A percentile compares a stretch with the other conserved stretches of the same genome.
These are phyloP conservation scores for Tiliacea aurago DNA, from an alignment of 2,888 invertebrate species.

Conservation along the genomic window DNA sequence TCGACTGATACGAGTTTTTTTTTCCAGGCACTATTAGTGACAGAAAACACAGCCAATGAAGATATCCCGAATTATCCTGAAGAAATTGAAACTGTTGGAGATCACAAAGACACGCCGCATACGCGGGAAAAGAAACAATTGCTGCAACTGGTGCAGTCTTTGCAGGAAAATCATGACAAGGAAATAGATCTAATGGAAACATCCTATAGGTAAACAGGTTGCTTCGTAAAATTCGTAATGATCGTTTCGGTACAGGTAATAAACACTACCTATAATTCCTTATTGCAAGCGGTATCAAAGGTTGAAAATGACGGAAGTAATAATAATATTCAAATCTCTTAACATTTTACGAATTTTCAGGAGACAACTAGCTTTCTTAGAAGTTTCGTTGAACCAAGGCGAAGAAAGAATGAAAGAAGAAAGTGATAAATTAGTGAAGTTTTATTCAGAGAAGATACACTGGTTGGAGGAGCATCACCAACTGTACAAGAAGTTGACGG, in stretches of 20 bases:
- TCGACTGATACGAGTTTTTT: not conserved
- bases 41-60: constrained; percentile 69
- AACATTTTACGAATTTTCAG: constrained; percentile 73
- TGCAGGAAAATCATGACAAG: constrained; percentile 91
- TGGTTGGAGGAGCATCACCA: constrained; percentile 89
- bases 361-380: constrained; percentile 90
- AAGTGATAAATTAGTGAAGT: constrained; percentile 86
- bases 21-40: constrained; percentile 79
- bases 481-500: constrained; percentile 86
- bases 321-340: not conserved
- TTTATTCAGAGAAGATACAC: constrained; percentile 88
- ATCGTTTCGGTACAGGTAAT: not conserved
- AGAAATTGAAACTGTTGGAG: constrained; percentile 65
- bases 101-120: constrained; percentile 77
- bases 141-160: constrained; percentile 86
- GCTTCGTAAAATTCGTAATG: not conserved
- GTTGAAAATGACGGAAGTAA: constrained; percentile 2
- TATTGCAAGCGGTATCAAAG: not conserved
- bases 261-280: not conserved
- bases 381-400: constrained; percentile 89
- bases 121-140: constrained; percentile 83
- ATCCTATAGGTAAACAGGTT: constrained; percentile 89
- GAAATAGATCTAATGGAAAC: constrained; percentile 92
- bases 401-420: constrained; percentile 92
- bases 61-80: constrained; percentile 59